Evolutionary conservation across 1,140 invertebrate genomes (phyloP), one percentile per base, ranked within the genome.

Genomic region (Pachyrhynchus sulphureomaculatus): DNA sequence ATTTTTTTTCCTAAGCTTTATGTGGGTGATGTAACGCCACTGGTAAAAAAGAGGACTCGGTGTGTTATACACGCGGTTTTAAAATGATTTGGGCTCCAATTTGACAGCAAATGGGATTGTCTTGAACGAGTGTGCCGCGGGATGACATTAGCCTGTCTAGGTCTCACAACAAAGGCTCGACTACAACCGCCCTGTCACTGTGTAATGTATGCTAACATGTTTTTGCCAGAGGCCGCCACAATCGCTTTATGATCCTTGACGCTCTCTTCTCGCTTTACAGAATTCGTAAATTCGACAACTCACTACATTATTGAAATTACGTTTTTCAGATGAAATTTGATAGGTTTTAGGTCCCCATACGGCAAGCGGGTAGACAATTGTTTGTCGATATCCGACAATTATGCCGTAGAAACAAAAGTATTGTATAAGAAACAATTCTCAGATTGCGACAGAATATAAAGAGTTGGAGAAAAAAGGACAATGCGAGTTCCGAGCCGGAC

Each of bases 71-170:
- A 62, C 67, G 66, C 68, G 63, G 65, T 71, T 71, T 71, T 69
- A 71, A 69, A 71, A 71, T 71, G 67, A 71, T 71, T 71, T 67
- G 60, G 70, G 66, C 66, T 64, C 68, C 66, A 70, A 70, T 72
- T 72, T 72, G 70, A 72, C 70, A 72, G 70, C 65, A 72, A 72
- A 72, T 72, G 70, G 68, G 70, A 72, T 72, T 72, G 70, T 72
- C 70, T 71, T 70, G 66, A 69, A 67, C 66, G 69, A 72, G 61
- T 69, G 71, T 62, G 70, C 71, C 71, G 68, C 66, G 44, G 71
- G 71, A 72, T 72, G 71, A 72, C 69, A 72, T 72, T 72, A 72
- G 71, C 69, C 68, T 68, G 71, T 72, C 71, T 72, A 70, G 69
- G 67, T 71, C 68, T 57, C 65, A 68, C 59, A 67, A 72, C 69